Base-by-base conservation (phyloP, 2,113 vertebrate species). In the Semnornis frantzii region DNA sequence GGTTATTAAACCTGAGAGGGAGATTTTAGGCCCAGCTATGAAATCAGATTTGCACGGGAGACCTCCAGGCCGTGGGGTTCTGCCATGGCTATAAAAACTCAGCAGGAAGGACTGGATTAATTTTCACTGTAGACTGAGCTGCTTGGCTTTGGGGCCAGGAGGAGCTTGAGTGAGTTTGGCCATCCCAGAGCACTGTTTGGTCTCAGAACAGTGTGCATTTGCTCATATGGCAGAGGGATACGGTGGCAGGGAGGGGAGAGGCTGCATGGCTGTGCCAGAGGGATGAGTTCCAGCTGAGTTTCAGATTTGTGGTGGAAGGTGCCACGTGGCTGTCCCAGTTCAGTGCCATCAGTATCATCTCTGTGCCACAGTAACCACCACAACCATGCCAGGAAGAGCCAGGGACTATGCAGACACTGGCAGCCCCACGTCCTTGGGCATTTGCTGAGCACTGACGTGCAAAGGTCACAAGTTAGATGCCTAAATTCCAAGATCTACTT, bases 321-420 rank as follows among this genome's bases (percentile, higher is more conserved):
- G 77, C 70, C 81, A 19, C 2, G 0, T 24, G 60, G 44, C 59
- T 77, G 33, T 37, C 31, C 15, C 21, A 0, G 13, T 58, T 54
- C 1, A 3, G 27, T 59, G 79, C 48, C 10, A 0, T 14, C 8
- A 0, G 4, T 13, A 2, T n/a, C 66, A 20, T 8, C 44, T 31
- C 30, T 13, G 58, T 57, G 75, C 82, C 46, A 3, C 18, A 3
- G 64, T 1, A 8, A 37, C 27, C 4, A 1, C 65, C 25, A 0
- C 13, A 50, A n/a, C 78, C 59, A 16, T 55, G 52, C 39, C 76
- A 31, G 12, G 10, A 37, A 42, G 9, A 64, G 12, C 28, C 58
- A 13, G 54, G 50, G 25, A 25, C 17, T 3, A 1, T 6, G 15
- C 28, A 2, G 7, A 63, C 54, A 33, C 3, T 0, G 0, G 5